Evolutionary conservation across 2,113 vertebrate species (phyloP).

Genomic region (Artemisiospiza belli): DNA sequence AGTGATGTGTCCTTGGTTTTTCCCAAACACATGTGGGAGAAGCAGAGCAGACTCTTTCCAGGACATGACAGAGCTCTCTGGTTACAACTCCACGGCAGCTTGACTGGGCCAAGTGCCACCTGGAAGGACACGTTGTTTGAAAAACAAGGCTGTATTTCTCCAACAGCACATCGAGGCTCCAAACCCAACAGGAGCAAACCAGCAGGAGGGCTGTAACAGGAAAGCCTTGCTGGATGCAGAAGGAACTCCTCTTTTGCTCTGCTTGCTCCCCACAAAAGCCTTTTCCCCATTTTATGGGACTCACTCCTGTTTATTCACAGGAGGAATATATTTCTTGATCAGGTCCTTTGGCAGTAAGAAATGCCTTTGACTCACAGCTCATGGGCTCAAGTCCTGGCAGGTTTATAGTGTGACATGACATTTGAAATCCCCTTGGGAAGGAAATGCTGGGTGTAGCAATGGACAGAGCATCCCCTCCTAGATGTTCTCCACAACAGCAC

Average conservation of each 20-base stretch:
- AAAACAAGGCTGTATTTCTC: constrained; percentile 8
- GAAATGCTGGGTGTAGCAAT: neutral
- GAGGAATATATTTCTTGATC: neutral
- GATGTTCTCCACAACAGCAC: neutral
- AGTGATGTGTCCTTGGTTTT: neutral
- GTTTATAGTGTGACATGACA: neutral
- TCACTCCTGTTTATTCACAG: neutral
- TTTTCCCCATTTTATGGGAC: neutral
- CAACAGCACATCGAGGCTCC: neutral
- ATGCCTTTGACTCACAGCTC: neutral
- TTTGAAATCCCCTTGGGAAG: neutral
- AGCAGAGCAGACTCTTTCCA: constrained; percentile 37
- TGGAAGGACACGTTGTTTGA: constrained; percentile 18
- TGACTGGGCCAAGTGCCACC: constrained; percentile 44
- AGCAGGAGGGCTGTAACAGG: neutral
- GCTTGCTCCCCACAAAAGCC: neutral
- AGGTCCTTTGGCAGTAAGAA: neutral
- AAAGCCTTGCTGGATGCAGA: neutral
- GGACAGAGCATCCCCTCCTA: neutral
- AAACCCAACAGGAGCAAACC: neutral
- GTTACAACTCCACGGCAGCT: neutral
- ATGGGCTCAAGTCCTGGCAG: neutral
- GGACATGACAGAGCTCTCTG: neutral
- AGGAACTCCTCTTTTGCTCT: neutral
- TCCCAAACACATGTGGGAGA: neutral